Evolutionary conservation across 2,888 invertebrate species (phyloP), one percentile per base, ranked within the genome.

Genomic region (Troides aeacus): DNA sequence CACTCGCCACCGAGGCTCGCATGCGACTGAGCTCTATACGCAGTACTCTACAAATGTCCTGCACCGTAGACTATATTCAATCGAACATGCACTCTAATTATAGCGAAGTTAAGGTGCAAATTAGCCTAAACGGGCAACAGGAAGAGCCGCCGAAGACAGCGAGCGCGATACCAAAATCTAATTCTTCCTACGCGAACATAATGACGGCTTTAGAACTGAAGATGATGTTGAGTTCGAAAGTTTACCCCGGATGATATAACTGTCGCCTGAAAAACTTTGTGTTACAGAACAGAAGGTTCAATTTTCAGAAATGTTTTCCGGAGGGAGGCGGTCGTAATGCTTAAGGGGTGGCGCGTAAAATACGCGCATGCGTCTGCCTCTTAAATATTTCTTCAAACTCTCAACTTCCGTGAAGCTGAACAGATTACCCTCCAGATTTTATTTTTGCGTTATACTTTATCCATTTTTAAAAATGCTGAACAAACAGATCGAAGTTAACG

Each of bases 291-390:
- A 72, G 82, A 92, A 85, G 81, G 91, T 88, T 87, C 85, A 89
- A 84, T 86, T 92, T 92, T 78, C 85, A 82, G 80, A 80, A 81
- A 76, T 81, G 79, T 81, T 78, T 79, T 75, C 74, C 73, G 75
- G 74, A 85, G 84, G 85, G 87, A 91, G 92, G 92, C 92, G 92
- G 92, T 91, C 92, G 91, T 92, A 91, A 87, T 87, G 86, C 85
- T 88, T 78, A 77, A 91, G 91, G 93, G 93, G 93, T 92, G 93
- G 92, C 84, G 91, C 92, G 90, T 88, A 86, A 84, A 84, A 79
- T 71, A 75, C 85, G 90, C 93, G 93, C 93, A 92, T 90, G 93
- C 93, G 93, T 89, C 83, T 82, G 78, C 85, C 81, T 81, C 78
- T 79, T 83, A 76, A 83, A 86, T 84, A 82, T 83, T 84, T 86